phyloP scores from a whole-genome alignment of 92 coral and sea anemone genomes.

The Paragorgia papillata region DNA sequence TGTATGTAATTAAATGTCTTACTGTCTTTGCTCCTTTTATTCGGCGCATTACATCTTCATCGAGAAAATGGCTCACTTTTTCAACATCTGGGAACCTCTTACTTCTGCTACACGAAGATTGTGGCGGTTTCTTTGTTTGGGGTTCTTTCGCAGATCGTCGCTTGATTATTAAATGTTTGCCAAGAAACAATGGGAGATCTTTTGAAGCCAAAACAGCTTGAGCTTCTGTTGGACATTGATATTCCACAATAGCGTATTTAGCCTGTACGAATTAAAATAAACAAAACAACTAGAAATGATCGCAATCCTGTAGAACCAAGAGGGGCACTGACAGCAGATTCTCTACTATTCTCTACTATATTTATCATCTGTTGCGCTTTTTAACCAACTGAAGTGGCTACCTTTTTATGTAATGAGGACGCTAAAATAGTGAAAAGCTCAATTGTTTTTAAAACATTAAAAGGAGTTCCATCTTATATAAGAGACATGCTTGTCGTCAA shows the following conservation, averaged over 20 bases:
- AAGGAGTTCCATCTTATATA: too few species aligned
- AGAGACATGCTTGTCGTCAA: too few species aligned
- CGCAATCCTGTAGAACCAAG: too few species aligned
- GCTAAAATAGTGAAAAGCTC: too few species aligned
- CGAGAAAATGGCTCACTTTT: constrained; percentile 47
- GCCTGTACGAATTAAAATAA: constrained; percentile 57
- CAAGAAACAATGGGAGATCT: constrained; percentile 69
- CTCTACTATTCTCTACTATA: too few species aligned
- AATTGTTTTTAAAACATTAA: too few species aligned
- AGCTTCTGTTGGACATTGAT: constrained; percentile 64
- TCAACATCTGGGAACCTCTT: constrained; percentile 29
- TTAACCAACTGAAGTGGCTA: too few species aligned
- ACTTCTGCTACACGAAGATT: neutral
- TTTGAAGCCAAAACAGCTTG: constrained; percentile 55
- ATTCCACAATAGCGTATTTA: constrained; percentile 87
- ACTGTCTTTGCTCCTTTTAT: constrained; percentile 51
- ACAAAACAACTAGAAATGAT: too few species aligned
- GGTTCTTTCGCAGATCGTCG: constrained; percentile 63
- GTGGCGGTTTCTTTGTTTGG: constrained; percentile 2
- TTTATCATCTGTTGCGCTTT: too few species aligned
- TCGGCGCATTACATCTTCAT: constrained; percentile 51
- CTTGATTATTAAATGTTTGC: constrained; percentile 73
- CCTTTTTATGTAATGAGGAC: too few species aligned
- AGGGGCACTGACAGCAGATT: too few species aligned
- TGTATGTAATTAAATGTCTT: constrained; percentile 6